A percentile compares a stretch with the other conserved stretches of the same genome.
Evolutionary conservation across 2,888 invertebrate species (phyloP).

Genomic region (Euphydryas editha): DNA sequence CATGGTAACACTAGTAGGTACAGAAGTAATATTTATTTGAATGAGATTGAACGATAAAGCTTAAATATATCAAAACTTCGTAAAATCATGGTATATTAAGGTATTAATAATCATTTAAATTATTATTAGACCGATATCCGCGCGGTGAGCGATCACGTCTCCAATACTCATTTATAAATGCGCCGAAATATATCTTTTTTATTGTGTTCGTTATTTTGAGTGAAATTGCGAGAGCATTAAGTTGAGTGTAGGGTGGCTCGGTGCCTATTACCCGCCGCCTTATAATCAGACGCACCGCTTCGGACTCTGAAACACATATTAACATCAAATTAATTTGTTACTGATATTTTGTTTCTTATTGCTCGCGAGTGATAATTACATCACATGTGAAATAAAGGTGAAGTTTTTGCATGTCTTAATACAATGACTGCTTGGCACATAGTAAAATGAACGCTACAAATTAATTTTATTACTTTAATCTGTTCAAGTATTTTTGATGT

Average conservation of each 20-base stretch:
- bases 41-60: background rate
- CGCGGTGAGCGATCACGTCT: constrained; percentile 56
- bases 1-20: too few species aligned
- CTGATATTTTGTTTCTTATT: constrained; percentile 41
- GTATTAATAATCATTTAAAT: constrained; percentile 3
- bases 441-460: background rate
- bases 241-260: constrained; percentile 81
- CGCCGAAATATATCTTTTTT: constrained; percentile 75
- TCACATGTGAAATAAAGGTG: constrained; percentile 18
- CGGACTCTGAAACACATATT: constrained; percentile 58
- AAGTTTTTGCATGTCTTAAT: constrained; percentile 13
- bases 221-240: constrained; percentile 84
- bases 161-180: constrained; percentile 65
- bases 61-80: background rate
- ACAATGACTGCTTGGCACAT: background rate
- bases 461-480: background rate
- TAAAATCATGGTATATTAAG: background rate
- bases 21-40: background rate
- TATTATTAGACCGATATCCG: constrained; percentile 26
- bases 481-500: background rate
- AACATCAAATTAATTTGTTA: constrained; percentile 73
- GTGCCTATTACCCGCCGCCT: constrained; percentile 74
- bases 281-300: constrained; percentile 75
- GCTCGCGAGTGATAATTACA: constrained; percentile 26
- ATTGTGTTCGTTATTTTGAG: constrained; percentile 80